Base-by-base conservation (phyloP, 1,140 invertebrate species). In the Philopotamus ludificatus region DNA sequence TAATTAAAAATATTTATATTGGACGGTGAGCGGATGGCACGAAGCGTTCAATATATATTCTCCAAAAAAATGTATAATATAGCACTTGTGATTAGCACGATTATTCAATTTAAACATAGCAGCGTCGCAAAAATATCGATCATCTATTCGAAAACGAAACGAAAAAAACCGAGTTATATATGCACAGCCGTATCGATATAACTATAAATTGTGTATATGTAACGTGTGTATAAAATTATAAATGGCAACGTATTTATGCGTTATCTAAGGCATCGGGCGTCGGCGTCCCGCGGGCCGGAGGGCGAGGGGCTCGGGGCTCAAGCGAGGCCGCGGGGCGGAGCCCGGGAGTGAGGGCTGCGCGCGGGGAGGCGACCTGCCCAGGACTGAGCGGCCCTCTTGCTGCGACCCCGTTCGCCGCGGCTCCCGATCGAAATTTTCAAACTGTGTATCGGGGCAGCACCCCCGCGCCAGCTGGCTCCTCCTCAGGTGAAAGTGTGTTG, bases 331-430 rank as follows among this genome's bases (percentile, higher is more conserved):
- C 23, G 51, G 23, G 23, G 51, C 2, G 9, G 2, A 25, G 44
- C 8, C 18, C 44, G 44, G 16, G 55, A 8, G 3, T 28, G 41
- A 15, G 73, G 77, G 74, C 76, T 77, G 60, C 55, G 77, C 76
- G 71, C 76, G 72, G 74, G 68, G 72, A 63, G 72, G 75, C 74
- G 74, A 74, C 73, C 75, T 72, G 76, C 75, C 76, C 76, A 78
- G 77, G 73, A 80, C 79, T 80, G 77, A 65, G 54, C 72, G 70
- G n/a, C 70, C 58, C 64, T 12, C 22, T 10, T 20, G 44, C 34
- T 45, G 15, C 25, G 42, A 44, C 18, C n/a, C 58, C 41, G 45
- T 10, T 53, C 20, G 25, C 60, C n/a, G 21, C 23, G 10, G 44
- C 21, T 12, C 15, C 44, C 62, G 59, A 62, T 62, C 59, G 59